Percentiles rank a stretch among this genome's conserved stretches.
phyloP scores from a whole-genome alignment of 2,113 vertebrate species.

The Triplophysa rosa region DNA sequence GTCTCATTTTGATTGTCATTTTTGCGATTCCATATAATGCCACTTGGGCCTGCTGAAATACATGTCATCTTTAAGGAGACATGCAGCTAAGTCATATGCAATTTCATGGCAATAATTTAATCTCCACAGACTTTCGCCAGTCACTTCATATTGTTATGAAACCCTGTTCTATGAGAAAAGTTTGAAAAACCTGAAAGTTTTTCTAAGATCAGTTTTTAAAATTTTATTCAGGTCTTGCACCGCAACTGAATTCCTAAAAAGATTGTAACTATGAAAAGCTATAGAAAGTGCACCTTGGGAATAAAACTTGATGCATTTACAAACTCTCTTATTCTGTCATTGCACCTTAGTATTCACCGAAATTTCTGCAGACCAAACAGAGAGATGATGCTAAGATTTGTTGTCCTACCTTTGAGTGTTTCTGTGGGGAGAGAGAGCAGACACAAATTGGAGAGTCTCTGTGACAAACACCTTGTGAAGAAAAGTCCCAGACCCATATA shows the following conservation, averaged over 20 bases:
- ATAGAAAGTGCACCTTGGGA: neutral
- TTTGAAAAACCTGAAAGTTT: no score
- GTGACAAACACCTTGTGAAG: neutral
- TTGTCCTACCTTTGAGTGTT: neutral
- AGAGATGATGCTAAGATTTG: neutral
- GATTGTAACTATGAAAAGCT: neutral
- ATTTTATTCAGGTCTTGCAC: neutral
- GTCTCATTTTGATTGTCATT: no score
- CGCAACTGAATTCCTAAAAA: neutral
- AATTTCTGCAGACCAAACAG: slow-evolving; percentile 5
- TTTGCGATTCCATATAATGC: no score
- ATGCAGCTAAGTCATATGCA: no score
- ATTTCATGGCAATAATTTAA: no score
- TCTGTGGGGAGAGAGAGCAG: slow-evolving; percentile 7
- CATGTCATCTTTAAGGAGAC: no score
- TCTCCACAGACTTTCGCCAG: no score
- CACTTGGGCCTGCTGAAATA: no score
- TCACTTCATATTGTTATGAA: no score
- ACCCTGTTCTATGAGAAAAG: no score
- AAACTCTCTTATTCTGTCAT: neutral
- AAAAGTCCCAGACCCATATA: neutral
- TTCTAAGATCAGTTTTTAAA: neutral
- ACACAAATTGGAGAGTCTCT: neutral
- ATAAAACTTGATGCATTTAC: neutral
- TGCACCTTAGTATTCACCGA: slow-evolving; percentile 1